These are phyloP conservation scores for Gryllus longicercus DNA, from an alignment of 2,888 invertebrate species.

Conservation along the genomic window DNA sequence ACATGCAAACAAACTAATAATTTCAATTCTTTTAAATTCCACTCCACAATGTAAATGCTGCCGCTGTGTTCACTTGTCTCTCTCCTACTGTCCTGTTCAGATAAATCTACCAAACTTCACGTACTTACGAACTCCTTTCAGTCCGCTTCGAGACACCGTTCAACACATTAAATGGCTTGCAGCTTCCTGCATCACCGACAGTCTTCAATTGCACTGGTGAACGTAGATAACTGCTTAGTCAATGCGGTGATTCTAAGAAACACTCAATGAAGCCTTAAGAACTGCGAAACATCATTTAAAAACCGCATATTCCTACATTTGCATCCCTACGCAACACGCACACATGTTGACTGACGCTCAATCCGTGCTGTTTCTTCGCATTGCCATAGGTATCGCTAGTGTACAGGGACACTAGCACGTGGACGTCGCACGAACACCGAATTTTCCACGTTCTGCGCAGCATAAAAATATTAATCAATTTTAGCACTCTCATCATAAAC, in stretches of 20 bases:
- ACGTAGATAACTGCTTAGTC: background rate
- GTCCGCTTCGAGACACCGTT: background rate
- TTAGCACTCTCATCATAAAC: too few species aligned
- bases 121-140: slow-evolving; percentile 5
- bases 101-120: background rate
- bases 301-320: background rate
- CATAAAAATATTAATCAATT: too few species aligned
- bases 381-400: slow-evolving; percentile 33
- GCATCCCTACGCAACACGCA: slow-evolving; percentile 25
- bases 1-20: background rate
- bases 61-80: slow-evolving; percentile 10
- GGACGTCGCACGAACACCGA: slow-evolving; percentile 21
- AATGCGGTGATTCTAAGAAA: background rate
- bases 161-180: background rate
- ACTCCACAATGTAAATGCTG: slow-evolving; percentile 4
- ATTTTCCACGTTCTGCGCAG: background rate
- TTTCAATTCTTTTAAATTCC: background rate
- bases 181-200: background rate
- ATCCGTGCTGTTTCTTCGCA: slow-evolving; percentile 2
- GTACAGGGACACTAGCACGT: slow-evolving; percentile 21
- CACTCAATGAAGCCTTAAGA: background rate
- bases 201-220: background rate
- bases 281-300: background rate
- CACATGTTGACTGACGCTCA: slow-evolving; percentile 35
- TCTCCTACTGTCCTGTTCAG: background rate